Percentiles rank a stretch among this genome's conserved stretches.
Evolutionary conservation across 2,797 vertebrate genomes (phyloP).

Genomic region (Tauraco hartlaubi): DNA sequence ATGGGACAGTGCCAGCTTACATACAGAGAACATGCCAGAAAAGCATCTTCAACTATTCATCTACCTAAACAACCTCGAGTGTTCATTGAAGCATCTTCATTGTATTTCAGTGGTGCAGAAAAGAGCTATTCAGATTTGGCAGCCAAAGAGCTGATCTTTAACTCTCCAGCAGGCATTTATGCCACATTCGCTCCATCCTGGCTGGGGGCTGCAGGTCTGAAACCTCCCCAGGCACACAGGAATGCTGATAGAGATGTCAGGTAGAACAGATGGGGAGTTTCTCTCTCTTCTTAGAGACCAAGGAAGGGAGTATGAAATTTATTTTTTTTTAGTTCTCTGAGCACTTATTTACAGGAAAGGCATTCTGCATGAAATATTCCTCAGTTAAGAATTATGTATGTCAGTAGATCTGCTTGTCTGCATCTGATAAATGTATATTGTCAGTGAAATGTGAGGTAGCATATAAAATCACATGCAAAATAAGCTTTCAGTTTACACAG

Average conservation of each 20-base stretch:
- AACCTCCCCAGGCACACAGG: not conserved
- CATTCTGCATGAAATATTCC: not conserved
- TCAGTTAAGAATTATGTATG: not conserved
- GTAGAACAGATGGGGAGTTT: constrained; percentile 2
- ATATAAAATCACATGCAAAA: constrained; percentile 9
- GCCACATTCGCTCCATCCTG: fast-evolving
- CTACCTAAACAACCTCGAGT: not conserved
- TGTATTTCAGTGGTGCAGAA: constrained; percentile 41
- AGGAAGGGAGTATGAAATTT: not conserved
- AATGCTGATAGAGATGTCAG: constrained; percentile 38
- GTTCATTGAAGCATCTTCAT: constrained; percentile 9
- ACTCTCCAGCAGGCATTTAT: not conserved
- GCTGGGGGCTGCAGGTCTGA: not conserved
- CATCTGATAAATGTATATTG: constrained; percentile 37
- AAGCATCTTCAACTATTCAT: constrained; percentile 19
- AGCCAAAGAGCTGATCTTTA: constrained; percentile 18
- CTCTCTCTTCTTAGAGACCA: not conserved
- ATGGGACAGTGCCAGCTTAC: not conserved
- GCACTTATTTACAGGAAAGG: not conserved
- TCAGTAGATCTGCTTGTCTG: constrained; percentile 42
- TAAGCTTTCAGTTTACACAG: constrained; percentile 7
- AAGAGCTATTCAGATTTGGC: constrained; percentile 31
- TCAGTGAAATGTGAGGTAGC: constrained; percentile 1
- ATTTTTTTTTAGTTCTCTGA: not conserved
- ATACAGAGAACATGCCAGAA: not conserved